phyloP scores from a whole-genome alignment of 2,113 vertebrate species.

The Upupa epops region DNA sequence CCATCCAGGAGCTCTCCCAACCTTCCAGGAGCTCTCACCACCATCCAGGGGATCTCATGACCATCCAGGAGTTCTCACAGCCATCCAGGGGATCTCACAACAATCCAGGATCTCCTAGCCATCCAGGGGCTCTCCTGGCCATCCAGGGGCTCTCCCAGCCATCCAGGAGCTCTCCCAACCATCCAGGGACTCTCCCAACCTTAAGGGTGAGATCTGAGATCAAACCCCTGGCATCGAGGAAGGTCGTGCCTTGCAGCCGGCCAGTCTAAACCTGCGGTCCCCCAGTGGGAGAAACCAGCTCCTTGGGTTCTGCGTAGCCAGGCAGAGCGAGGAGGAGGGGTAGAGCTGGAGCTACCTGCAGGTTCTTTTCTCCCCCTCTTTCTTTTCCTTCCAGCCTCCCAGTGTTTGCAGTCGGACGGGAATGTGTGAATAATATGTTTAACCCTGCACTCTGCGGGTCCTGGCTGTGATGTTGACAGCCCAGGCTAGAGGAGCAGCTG shows the following conservation, averaged over 20 bases:
- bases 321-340: not conserved
- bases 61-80: too few species aligned
- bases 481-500: slow-evolving; percentile 57
- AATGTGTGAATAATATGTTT: slow-evolving; percentile 71
- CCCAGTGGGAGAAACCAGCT: not conserved
- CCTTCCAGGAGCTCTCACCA: too few species aligned
- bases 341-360: slow-evolving; percentile 43
- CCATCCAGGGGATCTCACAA: too few species aligned
- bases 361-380: not conserved
- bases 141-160: too few species aligned
- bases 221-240: not conserved
- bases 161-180: too few species aligned
- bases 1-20: too few species aligned
- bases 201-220: too few species aligned
- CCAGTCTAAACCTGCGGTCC: not conserved
- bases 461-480: slow-evolving; percentile 71
- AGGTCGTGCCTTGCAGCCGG: not conserved
- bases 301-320: slow-evolving; percentile 23
- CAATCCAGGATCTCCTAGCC: too few species aligned
- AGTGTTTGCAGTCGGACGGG: slow-evolving; percentile 33
- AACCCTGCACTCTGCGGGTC: slow-evolving; percentile 71
- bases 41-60: too few species aligned
- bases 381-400: not conserved
- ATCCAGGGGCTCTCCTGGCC: too few species aligned
- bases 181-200: too few species aligned